These are phyloP conservation scores for Cinara cedri DNA, from an alignment of 2,888 invertebrate species.

Conservation along the genomic window DNA sequence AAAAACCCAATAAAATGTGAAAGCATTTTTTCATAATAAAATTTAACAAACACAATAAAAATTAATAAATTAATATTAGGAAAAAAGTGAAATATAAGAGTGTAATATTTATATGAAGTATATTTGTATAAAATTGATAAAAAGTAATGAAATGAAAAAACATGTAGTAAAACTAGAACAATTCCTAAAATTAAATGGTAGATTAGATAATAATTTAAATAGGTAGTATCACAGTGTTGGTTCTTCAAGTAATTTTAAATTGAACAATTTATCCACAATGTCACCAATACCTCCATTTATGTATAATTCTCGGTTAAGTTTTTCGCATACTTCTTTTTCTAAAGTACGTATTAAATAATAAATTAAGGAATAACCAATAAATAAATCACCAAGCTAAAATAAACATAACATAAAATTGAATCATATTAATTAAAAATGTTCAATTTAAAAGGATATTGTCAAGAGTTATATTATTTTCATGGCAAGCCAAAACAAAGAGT, in stretches of 20 bases:
- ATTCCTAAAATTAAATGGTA: neutral
- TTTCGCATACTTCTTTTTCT: conserved; percentile 50
- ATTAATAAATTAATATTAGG: neutral
- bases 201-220: neutral
- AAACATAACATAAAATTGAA: conserved; percentile 2
- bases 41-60: neutral
- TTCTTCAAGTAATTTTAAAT: conserved; percentile 2
- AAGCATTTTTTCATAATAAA: neutral
- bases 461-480: conserved; percentile 59
- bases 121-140: neutral
- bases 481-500: conserved; percentile 60
- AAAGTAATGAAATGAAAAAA: neutral
- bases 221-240: conserved; percentile 38
- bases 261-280: conserved; percentile 36
- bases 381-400: neutral
- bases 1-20: neutral
- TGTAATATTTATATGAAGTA: neutral
- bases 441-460: conserved; percentile 58
- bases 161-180: too few species aligned
- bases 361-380: conserved; percentile 21
- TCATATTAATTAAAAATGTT: neutral
- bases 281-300: conserved; percentile 41
- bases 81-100: neutral
- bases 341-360: conserved; percentile 20
- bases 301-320: conserved; percentile 44